Base-by-base conservation (phyloP, 2,888 invertebrate species). In the Drosophila nr. perissopoda region DNA sequence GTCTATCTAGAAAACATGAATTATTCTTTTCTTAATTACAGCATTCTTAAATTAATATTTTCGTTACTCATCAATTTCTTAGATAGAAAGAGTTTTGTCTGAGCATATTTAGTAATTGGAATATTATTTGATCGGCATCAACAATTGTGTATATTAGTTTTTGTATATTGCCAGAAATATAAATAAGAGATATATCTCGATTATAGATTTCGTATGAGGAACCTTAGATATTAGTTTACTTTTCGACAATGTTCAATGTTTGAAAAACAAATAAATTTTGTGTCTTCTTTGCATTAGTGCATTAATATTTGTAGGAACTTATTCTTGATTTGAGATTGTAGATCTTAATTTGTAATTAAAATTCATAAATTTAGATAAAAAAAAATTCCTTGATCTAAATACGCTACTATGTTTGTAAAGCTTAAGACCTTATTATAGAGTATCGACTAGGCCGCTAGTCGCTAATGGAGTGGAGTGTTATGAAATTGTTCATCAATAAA, bases 401-500 rank as follows among this genome's bases (percentile, higher is more conserved):
- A 21, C 11, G 11, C 5, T 21, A 11, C 40, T 5, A 42, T 21
- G 11, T 5, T 42, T 21, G 10, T 10, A 21, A 21, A 2, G 3
- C 46, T 16, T 21, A 42, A 33, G 10, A 10, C 31, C 4, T 33
- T 33, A 8, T 8, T 56, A 18, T 3, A 52, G 74, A 31, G 66
- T 68, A 74, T 42, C n/a, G 11, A 11, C 6, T n/a, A 13, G 13
- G 6, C 6, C 2, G 11, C 21, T n/a, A 34, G 11, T 34, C 1
- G 10, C 5, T 6, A 11, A 21, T 25, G 21, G 5, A 11, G 42
- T 21, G 42, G 21, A 21, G 21, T 42, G 21, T 21, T 11, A 42
- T 11, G 5, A 5, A 16, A 16, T 52, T 34, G 34, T 60, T 29
- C 21, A 42, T 42, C 42, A 52, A 51, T 60, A 52, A 52, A 52